phyloP scores from a whole-genome alignment of 1,140 invertebrate genomes.

The Drosophila burlai region DNA sequence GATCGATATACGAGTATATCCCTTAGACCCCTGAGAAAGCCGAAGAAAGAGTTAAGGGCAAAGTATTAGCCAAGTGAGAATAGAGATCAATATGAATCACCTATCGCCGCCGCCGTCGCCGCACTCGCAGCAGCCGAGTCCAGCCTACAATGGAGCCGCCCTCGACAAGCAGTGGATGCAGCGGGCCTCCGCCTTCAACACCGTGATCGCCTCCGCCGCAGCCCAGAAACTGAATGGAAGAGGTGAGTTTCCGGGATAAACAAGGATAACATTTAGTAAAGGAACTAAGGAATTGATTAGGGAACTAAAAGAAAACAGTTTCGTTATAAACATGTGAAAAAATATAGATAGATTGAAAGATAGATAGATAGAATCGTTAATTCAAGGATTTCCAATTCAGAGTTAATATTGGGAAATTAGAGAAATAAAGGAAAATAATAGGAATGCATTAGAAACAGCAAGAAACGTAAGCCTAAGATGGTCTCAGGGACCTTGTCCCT shows the following conservation, averaged over 20 bases:
- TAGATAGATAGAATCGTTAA: no score
- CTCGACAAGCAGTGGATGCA: slow-evolving; percentile 84
- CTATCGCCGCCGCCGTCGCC: slow-evolving; percentile 84
- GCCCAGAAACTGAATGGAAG: slow-evolving; percentile 79
- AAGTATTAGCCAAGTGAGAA: slow-evolving; percentile 16
- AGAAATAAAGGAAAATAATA: no score
- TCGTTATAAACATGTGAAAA: no score
- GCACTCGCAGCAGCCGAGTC: slow-evolving; percentile 80
- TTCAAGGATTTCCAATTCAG: background rate
- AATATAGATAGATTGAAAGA: background rate
- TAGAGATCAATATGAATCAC: slow-evolving; percentile 74
- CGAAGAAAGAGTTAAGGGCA: slow-evolving; percentile 16
- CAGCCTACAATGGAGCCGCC: slow-evolving; percentile 60
- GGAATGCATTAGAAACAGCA: no score
- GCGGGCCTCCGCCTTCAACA: slow-evolving; percentile 79
- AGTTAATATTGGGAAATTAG: fast-evolving
- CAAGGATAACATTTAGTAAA: background rate
- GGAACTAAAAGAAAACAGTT: background rate
- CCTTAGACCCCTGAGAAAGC: no score
- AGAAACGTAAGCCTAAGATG: no score
- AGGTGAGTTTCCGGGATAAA: slow-evolving; percentile 57
- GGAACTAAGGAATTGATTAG: no score
- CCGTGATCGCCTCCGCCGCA: slow-evolving; percentile 79
- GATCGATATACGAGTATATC: slow-evolving; percentile 1
- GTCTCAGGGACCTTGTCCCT: background rate